Evolutionary conservation across 2,888 invertebrate genomes (phyloP), one percentile per base, ranked within the genome.

Genomic region (Melieria picta): DNA sequence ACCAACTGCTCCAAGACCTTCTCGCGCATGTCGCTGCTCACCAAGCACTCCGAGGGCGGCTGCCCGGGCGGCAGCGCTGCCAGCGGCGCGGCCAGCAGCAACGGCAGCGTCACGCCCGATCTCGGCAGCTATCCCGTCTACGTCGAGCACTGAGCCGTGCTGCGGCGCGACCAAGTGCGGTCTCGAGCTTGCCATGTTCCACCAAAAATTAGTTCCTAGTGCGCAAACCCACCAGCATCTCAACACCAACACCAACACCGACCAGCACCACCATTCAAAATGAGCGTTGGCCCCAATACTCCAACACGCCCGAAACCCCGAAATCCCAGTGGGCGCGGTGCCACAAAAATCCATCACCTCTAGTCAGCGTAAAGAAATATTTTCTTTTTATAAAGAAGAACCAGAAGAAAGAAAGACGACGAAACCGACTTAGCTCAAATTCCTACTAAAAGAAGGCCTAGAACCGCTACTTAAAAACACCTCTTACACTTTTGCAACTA

Each of bases 1-100:
- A 90, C 92, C 46, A 91, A 91, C 30, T 99, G 99, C 88, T 93
- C 94, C 78, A 98, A 98, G 86, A 98, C 98, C 10, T 99, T 99
- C 88, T 97, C 97, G 69, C 90, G 98, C 75, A 98, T 98, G 98
- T 97, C 97, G 0, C 88, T 99, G 75, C 89, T 99, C 77, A 93
- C 94, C 79, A 99, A 99, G 87, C 99, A 99, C 87, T 90, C 94
- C 74, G 96, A 96, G 81, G 93, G 95, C 61, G 97, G 97, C 0
- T 97, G 97, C 81, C 91, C 92, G 0, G 90, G 90, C 9, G 78
- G 82, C 76, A 75, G 58, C 61, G 75, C 69, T 11, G 16, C 76
- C 57, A 77, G 73, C 65, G 74, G 74, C 66, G 71, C 73, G 45
- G 72, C 16, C 46, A 69, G 52, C 47, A 47, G 48, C 6, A 72